phyloP scores from a whole-genome alignment of 2,797 vertebrate species.

The Anomalospiza imberbis region DNA sequence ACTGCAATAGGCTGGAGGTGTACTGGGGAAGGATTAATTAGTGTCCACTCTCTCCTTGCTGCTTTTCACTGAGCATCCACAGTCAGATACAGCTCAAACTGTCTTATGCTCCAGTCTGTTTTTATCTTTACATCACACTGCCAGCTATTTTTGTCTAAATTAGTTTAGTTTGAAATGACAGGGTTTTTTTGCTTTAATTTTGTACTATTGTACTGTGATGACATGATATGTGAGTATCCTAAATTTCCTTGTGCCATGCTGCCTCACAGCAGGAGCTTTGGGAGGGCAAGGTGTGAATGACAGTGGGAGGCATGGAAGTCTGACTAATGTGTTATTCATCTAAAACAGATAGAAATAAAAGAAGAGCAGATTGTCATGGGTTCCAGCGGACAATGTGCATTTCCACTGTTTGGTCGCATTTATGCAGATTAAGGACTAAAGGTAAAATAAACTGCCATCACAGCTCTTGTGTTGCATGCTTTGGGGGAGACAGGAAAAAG shows the following conservation, averaged over 20 bases:
- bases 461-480: not conserved
- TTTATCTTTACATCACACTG: not conserved
- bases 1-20: not conserved
- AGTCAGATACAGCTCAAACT: not conserved
- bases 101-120: not conserved
- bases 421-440: not conserved
- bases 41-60: not conserved
- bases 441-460: not conserved
- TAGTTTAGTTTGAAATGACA: not conserved
- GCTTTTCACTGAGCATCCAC: not conserved
- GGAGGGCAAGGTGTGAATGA: not conserved
- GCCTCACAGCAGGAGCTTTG: not conserved
- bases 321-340: not conserved
- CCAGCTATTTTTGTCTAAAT: not conserved
- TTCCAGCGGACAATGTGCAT: not conserved
- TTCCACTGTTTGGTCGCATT: not conserved
- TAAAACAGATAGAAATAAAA: not conserved
- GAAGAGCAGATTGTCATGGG: not conserved
- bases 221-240: not conserved
- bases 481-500: not conserved
- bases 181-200: not conserved
- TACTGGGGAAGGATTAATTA: not conserved
- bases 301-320: not conserved
- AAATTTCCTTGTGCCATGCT: not conserved
- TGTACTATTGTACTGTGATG: not conserved